Percentiles rank a stretch among this genome's conserved stretches.
Evolutionary conservation across 2,888 invertebrate species (phyloP).

Genomic region (Orgyia antiqua): DNA sequence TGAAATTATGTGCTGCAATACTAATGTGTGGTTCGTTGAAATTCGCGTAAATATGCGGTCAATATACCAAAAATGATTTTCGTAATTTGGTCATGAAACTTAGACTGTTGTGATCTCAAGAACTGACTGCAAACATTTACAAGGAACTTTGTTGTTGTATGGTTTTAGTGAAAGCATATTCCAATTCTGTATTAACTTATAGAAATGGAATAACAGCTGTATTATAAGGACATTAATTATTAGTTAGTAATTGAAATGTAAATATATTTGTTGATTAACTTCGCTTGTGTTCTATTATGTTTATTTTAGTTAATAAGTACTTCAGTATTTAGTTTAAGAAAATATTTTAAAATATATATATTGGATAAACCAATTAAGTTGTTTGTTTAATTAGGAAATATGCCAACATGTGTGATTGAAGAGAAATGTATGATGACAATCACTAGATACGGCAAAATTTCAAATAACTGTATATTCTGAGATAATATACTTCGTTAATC

Average conservation of each 20-base stretch:
- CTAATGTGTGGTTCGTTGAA: constrained; percentile 4
- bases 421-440: no score
- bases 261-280: constrained; percentile 10
- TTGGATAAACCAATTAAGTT: no score
- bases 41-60: no score
- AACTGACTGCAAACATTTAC: constrained; percentile 5
- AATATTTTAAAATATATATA: neutral
- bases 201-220: constrained; percentile 23
- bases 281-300: neutral
- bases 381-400: no score
- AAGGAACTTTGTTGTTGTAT: neutral
- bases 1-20: constrained; percentile 11
- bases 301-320: neutral
- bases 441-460: no score
- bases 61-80: no score
- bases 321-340: neutral
- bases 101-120: constrained; percentile 19
- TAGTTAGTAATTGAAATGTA: constrained; percentile 11
- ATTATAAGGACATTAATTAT: constrained; percentile 1
- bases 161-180: constrained; percentile 14
- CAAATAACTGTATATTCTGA: no score
- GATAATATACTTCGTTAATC: no score
- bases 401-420: no score
- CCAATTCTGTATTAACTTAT: constrained; percentile 17
- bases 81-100: no score